Evolutionary conservation across 2,797 vertebrate genomes (phyloP), one percentile per base, ranked within the genome.

Genomic region (Hemitrygon akajei): DNA sequence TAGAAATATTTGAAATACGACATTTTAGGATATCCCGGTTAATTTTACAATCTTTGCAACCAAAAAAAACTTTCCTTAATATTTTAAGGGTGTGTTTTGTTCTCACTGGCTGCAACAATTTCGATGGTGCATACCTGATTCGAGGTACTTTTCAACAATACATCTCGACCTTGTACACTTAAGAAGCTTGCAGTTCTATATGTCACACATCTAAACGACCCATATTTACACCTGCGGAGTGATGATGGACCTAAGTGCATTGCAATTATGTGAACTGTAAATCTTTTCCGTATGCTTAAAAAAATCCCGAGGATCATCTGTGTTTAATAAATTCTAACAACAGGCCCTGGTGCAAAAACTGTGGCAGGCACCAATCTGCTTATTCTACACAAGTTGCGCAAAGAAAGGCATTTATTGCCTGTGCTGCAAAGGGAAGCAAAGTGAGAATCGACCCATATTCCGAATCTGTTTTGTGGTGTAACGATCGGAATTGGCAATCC

Each of bases 251-350:
- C 94, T 94, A 82, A 95, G 93, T 95, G 94, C 79, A 95, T 96
- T 95, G 94, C 95, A 94, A 94, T 96, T 95, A 95, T 94, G 94
- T 95, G 96, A 95, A 96, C 95, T 96, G 96, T 96, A 96, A 97
- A 97, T 96, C 95, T 96, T 96, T 97, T 95, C 96, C 96, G 94
- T 96, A 95, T 96, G 96, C 94, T 94, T 95, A 95, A 93, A 94
- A 89, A 86, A 96, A 94, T 56, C 95, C 95, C 94, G 9, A 18
- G 94, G 30, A 80, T 95, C 95, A 96, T 97, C 96, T 97, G 97
- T 96, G 95, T 96, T 97, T 96, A 96, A 97, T 97, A 96, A 96
- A 34, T 95, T 30, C 81, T 94, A 94, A 93, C 93, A 56, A 95
- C 94, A 94, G 95, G 71, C 95, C 95, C 96, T 94, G 95, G 96